Evolutionary conservation across 1,140 invertebrate genomes (phyloP).

Genomic region (Zaprionus davidi): DNA sequence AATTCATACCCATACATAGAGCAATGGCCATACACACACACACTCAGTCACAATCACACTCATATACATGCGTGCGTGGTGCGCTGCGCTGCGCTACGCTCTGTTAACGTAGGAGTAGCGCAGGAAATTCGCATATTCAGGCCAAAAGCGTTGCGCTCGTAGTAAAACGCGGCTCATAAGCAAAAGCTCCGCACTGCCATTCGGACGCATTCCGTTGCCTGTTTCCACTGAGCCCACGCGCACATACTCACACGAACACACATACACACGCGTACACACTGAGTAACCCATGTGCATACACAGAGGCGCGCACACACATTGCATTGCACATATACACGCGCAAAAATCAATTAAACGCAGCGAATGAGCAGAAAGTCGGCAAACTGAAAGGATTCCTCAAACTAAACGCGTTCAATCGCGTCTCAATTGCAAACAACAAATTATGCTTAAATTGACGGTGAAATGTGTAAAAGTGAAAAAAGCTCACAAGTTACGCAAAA

Average conservation of each 20-base stretch:
- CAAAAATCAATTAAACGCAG: constrained; percentile 74
- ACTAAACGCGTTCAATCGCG: constrained; percentile 37
- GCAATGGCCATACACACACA: constrained; percentile 10
- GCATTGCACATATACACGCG: constrained; percentile 60
- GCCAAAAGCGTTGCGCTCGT: constrained; percentile 52
- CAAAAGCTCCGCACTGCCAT: constrained; percentile 81
- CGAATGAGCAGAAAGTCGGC: constrained; percentile 35
- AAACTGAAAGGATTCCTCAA: constrained; percentile 40
- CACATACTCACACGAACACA: constrained; percentile 30
- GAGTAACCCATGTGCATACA: constrained; percentile 7
- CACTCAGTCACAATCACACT: constrained; percentile 1
- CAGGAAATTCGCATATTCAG: constrained; percentile 78
- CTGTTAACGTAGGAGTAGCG: constrained; percentile 57
- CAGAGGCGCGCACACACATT: constrained; percentile 32
- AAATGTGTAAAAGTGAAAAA: constrained; percentile 57
- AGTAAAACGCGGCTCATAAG: constrained; percentile 65
- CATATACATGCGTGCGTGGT: constrained; percentile 31
- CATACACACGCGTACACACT: constrained; percentile 44
- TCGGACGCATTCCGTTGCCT: constrained; percentile 78
- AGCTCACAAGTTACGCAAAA: constrained; percentile 77
- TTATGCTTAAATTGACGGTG: constrained; percentile 64
- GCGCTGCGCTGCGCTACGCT: constrained; percentile 31
- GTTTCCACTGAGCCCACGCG: constrained; percentile 42
- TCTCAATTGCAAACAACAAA: constrained; percentile 12
- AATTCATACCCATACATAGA: constrained; percentile 62